A percentile compares a stretch with the other conserved stretches of the same genome.
Evolutionary conservation across 2,113 vertebrate species (phyloP).

Genomic region (Corydoras sp.): DNA sequence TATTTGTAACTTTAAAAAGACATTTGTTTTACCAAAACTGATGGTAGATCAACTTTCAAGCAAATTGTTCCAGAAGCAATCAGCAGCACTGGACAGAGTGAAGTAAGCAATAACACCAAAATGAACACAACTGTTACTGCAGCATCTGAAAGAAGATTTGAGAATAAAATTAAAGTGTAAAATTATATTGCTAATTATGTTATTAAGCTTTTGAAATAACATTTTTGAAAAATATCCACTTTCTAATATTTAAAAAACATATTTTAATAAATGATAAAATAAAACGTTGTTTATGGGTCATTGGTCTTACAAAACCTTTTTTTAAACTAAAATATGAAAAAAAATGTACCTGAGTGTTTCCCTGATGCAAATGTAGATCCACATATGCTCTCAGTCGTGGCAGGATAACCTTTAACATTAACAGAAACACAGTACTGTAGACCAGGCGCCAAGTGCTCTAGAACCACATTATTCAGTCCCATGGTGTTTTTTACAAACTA

Average conservation of each 20-base stretch:
- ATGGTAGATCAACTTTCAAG: neutral
- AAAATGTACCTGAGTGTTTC: conserved; percentile 1
- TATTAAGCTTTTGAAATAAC: too few species aligned
- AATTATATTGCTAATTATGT: neutral
- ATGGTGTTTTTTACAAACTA: neutral
- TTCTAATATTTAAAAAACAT: too few species aligned
- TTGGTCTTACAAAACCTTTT: too few species aligned
- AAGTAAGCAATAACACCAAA: neutral
- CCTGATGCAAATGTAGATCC: neutral
- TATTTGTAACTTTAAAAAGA: too few species aligned
- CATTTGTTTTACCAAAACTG: neutral
- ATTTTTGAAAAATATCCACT: too few species aligned
- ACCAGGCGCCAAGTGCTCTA: conserved; percentile 1
- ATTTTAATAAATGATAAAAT: too few species aligned
- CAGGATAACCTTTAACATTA: neutral
- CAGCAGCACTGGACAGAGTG: neutral
- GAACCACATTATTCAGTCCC: neutral
- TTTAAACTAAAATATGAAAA: too few species aligned
- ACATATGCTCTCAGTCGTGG: neutral
- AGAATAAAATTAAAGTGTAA: neutral
- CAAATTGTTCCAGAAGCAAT: neutral
- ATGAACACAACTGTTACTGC: neutral
- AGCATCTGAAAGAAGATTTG: conserved; percentile 16
- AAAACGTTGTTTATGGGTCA: too few species aligned
- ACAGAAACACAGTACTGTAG: conserved; percentile 23